phyloP scores from a whole-genome alignment of 2,113 vertebrate species.

The Caranx melampygus region DNA sequence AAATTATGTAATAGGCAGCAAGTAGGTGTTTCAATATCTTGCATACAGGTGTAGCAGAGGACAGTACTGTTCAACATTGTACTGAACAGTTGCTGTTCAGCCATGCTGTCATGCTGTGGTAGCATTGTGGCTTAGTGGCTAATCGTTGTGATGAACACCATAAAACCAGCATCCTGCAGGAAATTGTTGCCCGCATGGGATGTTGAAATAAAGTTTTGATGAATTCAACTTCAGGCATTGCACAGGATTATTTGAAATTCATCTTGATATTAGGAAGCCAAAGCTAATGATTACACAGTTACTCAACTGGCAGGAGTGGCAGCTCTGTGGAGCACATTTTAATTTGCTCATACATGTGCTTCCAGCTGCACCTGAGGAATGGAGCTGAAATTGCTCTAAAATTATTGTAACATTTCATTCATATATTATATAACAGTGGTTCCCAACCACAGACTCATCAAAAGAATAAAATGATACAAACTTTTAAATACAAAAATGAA shows the following conservation, averaged over 20 bases:
- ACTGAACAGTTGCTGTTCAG: background rate
- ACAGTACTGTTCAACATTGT: too few relatives aligned
- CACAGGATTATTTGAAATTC: constrained; percentile 7
- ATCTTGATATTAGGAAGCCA: background rate
- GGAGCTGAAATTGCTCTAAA: background rate
- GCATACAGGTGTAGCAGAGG: too few relatives aligned
- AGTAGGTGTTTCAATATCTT: too few relatives aligned
- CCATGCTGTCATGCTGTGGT: background rate
- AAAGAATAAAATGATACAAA: too few relatives aligned
- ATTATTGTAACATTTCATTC: background rate
- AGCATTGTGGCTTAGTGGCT: too few relatives aligned
- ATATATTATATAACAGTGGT: background rate
- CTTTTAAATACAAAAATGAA: too few relatives aligned
- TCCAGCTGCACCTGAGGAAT: background rate
- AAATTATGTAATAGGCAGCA: too few relatives aligned
- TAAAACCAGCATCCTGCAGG: background rate
- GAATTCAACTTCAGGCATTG: background rate
- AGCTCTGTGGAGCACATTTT: background rate
- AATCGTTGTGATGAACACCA: background rate
- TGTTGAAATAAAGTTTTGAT: background rate
- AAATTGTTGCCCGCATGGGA: too few relatives aligned
- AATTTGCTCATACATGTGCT: background rate
- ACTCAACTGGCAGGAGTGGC: background rate
- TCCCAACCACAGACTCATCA: too few relatives aligned
- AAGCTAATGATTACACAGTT: constrained; percentile 7